Conservation (phyloP, 2,888 invertebrate species). For the Cephus spinipes region DNA sequence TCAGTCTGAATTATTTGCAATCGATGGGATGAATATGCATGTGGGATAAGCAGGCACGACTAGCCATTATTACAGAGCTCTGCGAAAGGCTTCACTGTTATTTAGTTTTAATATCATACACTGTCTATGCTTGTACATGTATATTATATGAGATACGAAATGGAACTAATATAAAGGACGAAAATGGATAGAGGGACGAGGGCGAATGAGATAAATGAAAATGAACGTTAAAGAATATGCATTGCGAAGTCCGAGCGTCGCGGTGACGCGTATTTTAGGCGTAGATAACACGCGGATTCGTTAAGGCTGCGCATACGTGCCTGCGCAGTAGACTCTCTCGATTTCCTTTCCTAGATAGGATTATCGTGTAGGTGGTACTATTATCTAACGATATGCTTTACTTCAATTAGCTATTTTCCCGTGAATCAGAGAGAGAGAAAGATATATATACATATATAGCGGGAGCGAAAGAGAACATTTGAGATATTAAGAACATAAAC, state of each 20-base stretch:
- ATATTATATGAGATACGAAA: slow-evolving; percentile 12
- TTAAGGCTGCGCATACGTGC: background rate
- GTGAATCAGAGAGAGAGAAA: no score
- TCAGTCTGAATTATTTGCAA: no score
- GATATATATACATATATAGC: no score
- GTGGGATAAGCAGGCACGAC: background rate
- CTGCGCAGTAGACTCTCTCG: background rate
- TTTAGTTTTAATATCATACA: slow-evolving; percentile 25
- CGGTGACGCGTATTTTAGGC: no score
- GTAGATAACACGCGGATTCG: background rate
- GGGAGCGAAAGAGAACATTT: no score
- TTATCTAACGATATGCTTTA: background rate
- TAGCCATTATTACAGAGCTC: slow-evolving; percentile 17
- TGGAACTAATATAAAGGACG: slow-evolving; percentile 12
- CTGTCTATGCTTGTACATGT: slow-evolving; percentile 22
- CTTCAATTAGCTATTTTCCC: no score
- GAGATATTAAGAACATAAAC: no score
- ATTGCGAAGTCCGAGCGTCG: no score
- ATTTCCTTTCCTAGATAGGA: background rate
- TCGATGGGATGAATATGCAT: no score
- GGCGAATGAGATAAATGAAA: no score
- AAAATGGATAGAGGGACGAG: background rate
- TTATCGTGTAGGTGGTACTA: background rate
- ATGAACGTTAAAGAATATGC: no score
- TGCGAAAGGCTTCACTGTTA: slow-evolving; percentile 22